Base-by-base conservation (phyloP, 1,140 invertebrate genomes). In the Drosophila fuyamai region DNA sequence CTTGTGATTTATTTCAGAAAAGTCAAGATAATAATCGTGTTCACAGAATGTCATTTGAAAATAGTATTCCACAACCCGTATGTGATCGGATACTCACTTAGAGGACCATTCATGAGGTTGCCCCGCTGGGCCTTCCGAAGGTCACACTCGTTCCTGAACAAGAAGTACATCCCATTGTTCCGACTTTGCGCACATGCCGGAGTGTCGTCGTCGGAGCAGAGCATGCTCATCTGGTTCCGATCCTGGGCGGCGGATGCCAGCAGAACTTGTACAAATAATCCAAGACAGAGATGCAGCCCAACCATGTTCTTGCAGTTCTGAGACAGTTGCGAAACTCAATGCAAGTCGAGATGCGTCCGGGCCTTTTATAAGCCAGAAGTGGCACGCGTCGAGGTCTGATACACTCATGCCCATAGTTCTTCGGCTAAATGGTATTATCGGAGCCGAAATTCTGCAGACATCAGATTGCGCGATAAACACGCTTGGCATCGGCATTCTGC, bases 91-190 rank as follows among this genome's bases (percentile, higher is more conserved):
- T 36, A 79, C 84, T 85, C 60, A 89, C 84, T 54, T 2, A 89
- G 32, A 1, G 83, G 84, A 4, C 44, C 70, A 13, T 48, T 74
- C 38, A 89, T 68, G 0, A 89, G 68, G 32, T 80, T 84, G 36
- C 68, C 65, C 1, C 70, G 65, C 40, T 90, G 84, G 12, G 84
- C 76, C 60, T 80, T 91, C 8, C 67, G 41, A 41, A 91, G 44
- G 27, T 91, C 73, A 16, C 89, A 91, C 36, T 89, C 84, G 59
- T 89, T 91, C 43, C 68, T 67, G 41, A 91, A 91, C 4, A 91
- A 12, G 23, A 91, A 58, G 67, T 80, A 82, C 41, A 84, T 82
- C 16, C 63, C 70, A 2, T 35, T 72, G 13, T 29, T 36, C 4
- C 55, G 53, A 47, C 48, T 79, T 1, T 62, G 54, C 0, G 65